phyloP scores from a whole-genome alignment of 2,113 vertebrate species.

The Penelope pileata region DNA sequence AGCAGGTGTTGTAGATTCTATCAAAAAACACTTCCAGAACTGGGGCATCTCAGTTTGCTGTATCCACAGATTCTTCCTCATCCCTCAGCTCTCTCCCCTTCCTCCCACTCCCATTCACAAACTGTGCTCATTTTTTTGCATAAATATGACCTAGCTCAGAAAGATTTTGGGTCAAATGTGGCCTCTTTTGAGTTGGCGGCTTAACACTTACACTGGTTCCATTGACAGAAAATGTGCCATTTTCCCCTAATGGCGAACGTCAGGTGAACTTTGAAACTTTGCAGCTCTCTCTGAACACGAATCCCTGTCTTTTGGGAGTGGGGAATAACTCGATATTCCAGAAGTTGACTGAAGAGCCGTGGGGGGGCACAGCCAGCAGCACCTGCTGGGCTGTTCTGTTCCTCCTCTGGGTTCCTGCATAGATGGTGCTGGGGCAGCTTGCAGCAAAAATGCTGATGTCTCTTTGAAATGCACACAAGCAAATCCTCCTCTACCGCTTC shows the following conservation, averaged over 20 bases:
- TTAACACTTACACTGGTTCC: neutral
- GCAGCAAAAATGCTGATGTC: slow-evolving; percentile 51
- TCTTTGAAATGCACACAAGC: slow-evolving; percentile 58
- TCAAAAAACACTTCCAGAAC: neutral
- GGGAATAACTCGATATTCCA: neutral
- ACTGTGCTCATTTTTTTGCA: neutral
- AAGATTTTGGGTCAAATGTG: neutral
- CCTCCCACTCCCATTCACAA: neutral
- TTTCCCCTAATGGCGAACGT: neutral
- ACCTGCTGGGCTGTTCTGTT: neutral
- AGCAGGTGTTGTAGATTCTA: neutral
- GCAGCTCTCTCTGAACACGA: neutral
- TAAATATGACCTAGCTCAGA: neutral
- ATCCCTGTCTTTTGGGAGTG: neutral
- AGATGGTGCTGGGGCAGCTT: neutral
- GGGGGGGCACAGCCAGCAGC: neutral
- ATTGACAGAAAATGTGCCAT: neutral
- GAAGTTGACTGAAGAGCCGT: neutral
- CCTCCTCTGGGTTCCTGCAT: neutral
- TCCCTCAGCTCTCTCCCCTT: neutral
- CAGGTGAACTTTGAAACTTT: neutral
- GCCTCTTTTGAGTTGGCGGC: neutral
- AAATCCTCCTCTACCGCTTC: slow-evolving; percentile 57
- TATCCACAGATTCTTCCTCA: neutral
- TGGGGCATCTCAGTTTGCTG: neutral